Percentiles rank a stretch among this genome's conserved stretches.
Conservation (phyloP, 1,140 invertebrate species). For the Globodera ellingtonae region DNA sequence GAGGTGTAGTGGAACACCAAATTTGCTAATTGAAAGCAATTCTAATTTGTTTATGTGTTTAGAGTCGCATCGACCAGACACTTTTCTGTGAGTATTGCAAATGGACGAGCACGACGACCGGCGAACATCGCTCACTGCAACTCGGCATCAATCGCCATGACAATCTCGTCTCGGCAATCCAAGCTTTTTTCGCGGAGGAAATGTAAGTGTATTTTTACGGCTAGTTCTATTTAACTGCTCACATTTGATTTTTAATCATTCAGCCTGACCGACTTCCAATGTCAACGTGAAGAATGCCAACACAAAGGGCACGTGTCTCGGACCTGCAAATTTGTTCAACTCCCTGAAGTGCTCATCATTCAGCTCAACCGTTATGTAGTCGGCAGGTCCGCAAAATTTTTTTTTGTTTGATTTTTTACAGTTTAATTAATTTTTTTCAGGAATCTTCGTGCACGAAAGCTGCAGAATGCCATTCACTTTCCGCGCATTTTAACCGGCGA, state of each 20-base stretch:
- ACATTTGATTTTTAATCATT: not conserved
- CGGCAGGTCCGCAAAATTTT: constrained; percentile 40
- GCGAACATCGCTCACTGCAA: constrained; percentile 45
- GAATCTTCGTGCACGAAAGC: too few relatives aligned
- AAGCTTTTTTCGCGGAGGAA: constrained; percentile 47
- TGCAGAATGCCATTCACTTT: too few relatives aligned
- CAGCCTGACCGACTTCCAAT: constrained; percentile 49
- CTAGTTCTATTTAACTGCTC: too few relatives aligned
- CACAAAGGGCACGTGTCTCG: constrained; percentile 31
- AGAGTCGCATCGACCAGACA: constrained; percentile 42
- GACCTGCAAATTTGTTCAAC: constrained; percentile 24
- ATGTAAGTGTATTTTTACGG: constrained; percentile 26
- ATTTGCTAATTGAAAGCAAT: not conserved
- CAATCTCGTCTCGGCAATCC: constrained; percentile 47
- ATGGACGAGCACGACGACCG: constrained; percentile 16
- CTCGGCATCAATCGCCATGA: constrained; percentile 51
- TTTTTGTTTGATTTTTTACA: not conserved
- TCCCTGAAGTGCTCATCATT: constrained; percentile 55
- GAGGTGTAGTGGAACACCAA: constrained; percentile 28
- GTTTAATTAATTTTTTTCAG: too few relatives aligned
- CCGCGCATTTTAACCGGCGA: too few relatives aligned
- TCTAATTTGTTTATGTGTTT: not conserved
- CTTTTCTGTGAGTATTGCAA: constrained; percentile 46
- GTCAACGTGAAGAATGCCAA: constrained; percentile 35
- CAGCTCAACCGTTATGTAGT: constrained; percentile 57